phyloP scores from a whole-genome alignment of 2,113 vertebrate genomes.

The Halichoeres trimaculatus region DNA sequence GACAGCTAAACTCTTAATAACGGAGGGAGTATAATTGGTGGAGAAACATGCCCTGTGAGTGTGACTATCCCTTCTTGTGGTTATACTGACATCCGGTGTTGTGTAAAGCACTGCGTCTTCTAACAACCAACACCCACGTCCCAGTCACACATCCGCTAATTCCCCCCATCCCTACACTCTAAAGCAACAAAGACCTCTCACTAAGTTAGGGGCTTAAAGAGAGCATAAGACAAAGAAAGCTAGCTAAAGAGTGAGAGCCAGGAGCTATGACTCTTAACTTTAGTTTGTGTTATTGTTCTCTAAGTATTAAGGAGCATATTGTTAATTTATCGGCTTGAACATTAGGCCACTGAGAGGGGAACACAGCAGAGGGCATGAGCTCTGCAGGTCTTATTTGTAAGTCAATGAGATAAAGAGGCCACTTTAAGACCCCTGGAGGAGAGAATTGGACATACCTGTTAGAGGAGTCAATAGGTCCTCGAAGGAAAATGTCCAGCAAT shows the following conservation, averaged over 20 bases:
- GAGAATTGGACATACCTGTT: slow-evolving; percentile 56
- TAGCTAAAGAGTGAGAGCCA: slow-evolving; percentile 69
- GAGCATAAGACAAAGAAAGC: slow-evolving; percentile 65
- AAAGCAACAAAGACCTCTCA: slow-evolving; percentile 59
- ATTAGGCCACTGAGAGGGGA: slow-evolving; percentile 55
- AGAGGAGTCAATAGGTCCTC: slow-evolving; percentile 60
- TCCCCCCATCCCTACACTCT: slow-evolving; percentile 24
- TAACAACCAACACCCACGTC: slow-evolving; percentile 16
- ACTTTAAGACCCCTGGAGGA: slow-evolving; percentile 49
- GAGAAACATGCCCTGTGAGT: slow-evolving; percentile 4
- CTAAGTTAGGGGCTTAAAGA: slow-evolving; percentile 52
- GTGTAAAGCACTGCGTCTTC: slow-evolving; percentile 25
- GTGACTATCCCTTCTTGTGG: slow-evolving; percentile 37
- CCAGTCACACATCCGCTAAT: slow-evolving; percentile 25
- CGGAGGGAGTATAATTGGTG: slow-evolving; percentile 29
- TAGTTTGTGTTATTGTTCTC: slow-evolving; percentile 82
- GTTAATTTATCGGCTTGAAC: slow-evolving; percentile 74
- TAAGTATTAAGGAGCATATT: slow-evolving; percentile 77
- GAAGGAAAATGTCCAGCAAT: slow-evolving; percentile 41
- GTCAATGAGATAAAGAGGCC: slow-evolving; percentile 69
- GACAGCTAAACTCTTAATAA: slow-evolving; percentile 35
- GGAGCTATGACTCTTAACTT: slow-evolving; percentile 79
- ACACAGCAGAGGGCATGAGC: slow-evolving; percentile 57
- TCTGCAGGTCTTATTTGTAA: slow-evolving; percentile 63
- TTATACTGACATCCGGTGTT: slow-evolving; percentile 29